These are phyloP conservation scores for Chloroceryle amazona DNA, from an alignment of 2,797 vertebrate species.

Conservation along the genomic window DNA sequence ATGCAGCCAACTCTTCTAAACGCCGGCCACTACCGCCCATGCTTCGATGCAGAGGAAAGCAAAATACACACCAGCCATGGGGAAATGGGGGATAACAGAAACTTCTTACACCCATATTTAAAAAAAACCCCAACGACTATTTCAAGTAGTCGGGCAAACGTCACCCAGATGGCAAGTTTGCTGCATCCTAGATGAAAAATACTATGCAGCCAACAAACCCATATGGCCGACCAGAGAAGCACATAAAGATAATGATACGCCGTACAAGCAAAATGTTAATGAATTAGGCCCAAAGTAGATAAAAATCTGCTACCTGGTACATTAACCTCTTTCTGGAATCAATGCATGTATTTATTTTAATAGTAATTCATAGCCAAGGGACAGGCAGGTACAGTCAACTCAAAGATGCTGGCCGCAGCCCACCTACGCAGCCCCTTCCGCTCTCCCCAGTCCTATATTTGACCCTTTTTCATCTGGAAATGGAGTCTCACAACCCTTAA, in stretches of 20 bases:
- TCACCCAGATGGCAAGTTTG: slow-evolving; percentile 50
- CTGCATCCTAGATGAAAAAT: slow-evolving; percentile 38
- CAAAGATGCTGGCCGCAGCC: not conserved
- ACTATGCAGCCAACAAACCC: slow-evolving; percentile 43
- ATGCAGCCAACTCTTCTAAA: not conserved
- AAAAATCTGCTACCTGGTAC: slow-evolving; percentile 45
- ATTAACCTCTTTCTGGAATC: not conserved
- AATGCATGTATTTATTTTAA: not conserved
- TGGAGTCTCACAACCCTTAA: not conserved
- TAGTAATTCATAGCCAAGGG: not conserved
- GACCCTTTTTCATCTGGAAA: not conserved
- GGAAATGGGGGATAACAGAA: not conserved
- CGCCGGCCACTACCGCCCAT: fast-evolving
- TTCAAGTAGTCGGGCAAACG: slow-evolving; percentile 13
- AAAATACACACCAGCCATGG: not conserved
- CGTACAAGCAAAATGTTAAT: slow-evolving; percentile 48
- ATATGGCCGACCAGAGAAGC: slow-evolving; percentile 38
- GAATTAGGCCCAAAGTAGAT: slow-evolving; percentile 24
- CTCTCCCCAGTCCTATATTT: not conserved
- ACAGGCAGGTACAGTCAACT: not conserved
- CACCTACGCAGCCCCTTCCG: not conserved
- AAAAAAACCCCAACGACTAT: not conserved
- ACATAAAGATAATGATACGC: slow-evolving; percentile 3
- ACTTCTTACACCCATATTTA: not conserved
- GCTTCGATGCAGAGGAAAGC: not conserved